Conservation (phyloP, 1,140 invertebrate genomes). For the Drosophila mayri region DNA sequence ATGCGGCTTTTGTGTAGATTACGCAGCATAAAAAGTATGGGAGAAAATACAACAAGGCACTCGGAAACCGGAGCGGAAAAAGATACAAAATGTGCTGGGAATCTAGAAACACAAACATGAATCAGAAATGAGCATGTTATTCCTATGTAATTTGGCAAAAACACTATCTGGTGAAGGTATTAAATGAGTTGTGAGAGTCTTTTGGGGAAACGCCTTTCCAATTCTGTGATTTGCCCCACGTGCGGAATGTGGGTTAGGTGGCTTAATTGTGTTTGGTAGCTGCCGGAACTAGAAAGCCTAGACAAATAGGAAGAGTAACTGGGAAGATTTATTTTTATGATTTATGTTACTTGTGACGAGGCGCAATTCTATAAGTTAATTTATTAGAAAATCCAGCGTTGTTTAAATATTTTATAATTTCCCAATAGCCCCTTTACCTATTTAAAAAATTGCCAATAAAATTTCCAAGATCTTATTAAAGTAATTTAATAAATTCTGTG, state of each 20-base stretch:
- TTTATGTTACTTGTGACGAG: neutral
- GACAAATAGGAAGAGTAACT: neutral
- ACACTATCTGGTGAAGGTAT: slow-evolving; percentile 33
- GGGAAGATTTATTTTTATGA: neutral
- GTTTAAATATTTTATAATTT: too few relatives aligned
- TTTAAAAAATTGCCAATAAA: neutral
- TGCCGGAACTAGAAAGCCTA: slow-evolving; percentile 4
- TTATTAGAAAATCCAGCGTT: neutral
- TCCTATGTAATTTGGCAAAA: slow-evolving; percentile 66
- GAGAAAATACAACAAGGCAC: neutral
- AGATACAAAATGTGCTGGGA: slow-evolving; percentile 61
- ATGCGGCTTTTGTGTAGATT: slow-evolving; percentile 76
- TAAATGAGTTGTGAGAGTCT: slow-evolving; percentile 38
- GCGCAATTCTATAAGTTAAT: neutral
- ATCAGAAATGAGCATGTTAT: slow-evolving; percentile 66
- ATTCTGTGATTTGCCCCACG: slow-evolving; percentile 54
- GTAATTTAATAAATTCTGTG: neutral
- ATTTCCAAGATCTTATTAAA: neutral
- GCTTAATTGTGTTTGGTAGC: slow-evolving; percentile 25
- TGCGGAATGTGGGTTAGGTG: slow-evolving; percentile 26
- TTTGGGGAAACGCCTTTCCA: slow-evolving; percentile 57
- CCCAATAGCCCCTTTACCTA: too few relatives aligned
- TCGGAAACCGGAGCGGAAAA: slow-evolving; percentile 68
- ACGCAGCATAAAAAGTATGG: slow-evolving; percentile 64
- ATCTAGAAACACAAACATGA: slow-evolving; percentile 13